Evolutionary conservation across 1,140 invertebrate genomes (phyloP), one percentile per base, ranked within the genome.

Genomic region (Drosophila paulistorum): DNA sequence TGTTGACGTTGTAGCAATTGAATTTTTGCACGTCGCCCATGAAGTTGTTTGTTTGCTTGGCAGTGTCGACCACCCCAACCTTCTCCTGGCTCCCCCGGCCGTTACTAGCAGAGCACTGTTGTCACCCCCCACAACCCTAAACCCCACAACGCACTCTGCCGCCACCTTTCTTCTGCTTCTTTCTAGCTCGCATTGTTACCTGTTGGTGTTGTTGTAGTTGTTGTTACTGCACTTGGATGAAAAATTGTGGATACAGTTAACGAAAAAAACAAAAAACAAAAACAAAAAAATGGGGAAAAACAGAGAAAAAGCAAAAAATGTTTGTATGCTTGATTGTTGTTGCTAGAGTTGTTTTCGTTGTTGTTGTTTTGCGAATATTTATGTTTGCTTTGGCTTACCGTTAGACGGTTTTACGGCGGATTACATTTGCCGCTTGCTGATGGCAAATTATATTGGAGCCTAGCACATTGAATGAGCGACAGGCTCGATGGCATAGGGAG

Each of bases 11-110:
- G 84, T 90, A 90, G 85, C 84, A 89, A 89, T 89, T 89, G 85
- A 89, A 89, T 89, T 89, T 89, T 89, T 89, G 85, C 84, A 89
- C 84, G 84, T 89, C 85, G 84, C 84, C 84, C 84, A 89, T 89
- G 84, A 90, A 89, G 84, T 89, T 89, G 84, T 89, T 89, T 89
- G 84, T 90, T 89, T 89, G 84, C 84, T 71, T 89, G 84, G 80
- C 80, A 84, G 67, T 62, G 69, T 77, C 69, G 67, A 65, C 75
- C 74, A 61, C 64, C 63, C 23, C 58, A n/a, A 23, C 35, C 17
- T 64, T 14, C 55, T 39, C 7, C 39, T 23, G 3, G 20, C 20
- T 17, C 20, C 20, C 1, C 20, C 20, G 1, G 1, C 20, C 20
- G 20, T 23, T 23, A 11, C 37, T 62, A 10, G 30, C 62, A 13